Conservation (phyloP, 1,140 invertebrate genomes). For the Cotesia chilonis region DNA sequence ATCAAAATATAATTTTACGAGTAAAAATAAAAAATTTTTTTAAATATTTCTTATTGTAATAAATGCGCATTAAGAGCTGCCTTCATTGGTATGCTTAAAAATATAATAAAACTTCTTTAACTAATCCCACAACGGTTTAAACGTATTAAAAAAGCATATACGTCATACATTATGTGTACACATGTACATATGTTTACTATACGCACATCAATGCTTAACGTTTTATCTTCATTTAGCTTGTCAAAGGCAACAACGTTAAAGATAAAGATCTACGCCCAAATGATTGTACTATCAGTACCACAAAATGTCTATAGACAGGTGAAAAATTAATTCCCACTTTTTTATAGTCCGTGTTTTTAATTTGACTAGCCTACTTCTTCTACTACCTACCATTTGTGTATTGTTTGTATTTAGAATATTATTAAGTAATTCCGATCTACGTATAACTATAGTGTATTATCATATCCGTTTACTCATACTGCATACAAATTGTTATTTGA, state of each 20-base stretch:
- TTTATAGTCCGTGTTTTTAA: slow-evolving; percentile 2
- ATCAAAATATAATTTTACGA: not conserved
- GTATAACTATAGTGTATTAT: too few relatives aligned
- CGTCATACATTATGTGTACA: not conserved
- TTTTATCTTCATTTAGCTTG: not conserved
- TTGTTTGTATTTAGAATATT: not conserved
- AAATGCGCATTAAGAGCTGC: not conserved
- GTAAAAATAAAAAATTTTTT: too few relatives aligned
- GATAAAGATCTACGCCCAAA: slow-evolving; percentile 13
- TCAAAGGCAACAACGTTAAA: not conserved
- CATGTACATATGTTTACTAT: not conserved
- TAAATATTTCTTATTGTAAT: not conserved
- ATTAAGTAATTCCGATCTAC: not conserved
- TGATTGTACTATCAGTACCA: slow-evolving; percentile 10
- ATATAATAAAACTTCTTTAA: too few relatives aligned
- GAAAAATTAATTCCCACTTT: not conserved
- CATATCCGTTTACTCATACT: too few relatives aligned
- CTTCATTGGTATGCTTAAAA: too few relatives aligned
- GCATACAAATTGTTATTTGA: too few relatives aligned
- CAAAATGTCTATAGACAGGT: not conserved
- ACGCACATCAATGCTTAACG: not conserved
- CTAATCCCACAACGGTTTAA: too few relatives aligned
- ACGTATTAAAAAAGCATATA: too few relatives aligned
- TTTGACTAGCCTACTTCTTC: not conserved
- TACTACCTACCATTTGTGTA: not conserved